Evolutionary conservation across 2,113 vertebrate species (phyloP).

Genomic region (Grallaria varia): DNA sequence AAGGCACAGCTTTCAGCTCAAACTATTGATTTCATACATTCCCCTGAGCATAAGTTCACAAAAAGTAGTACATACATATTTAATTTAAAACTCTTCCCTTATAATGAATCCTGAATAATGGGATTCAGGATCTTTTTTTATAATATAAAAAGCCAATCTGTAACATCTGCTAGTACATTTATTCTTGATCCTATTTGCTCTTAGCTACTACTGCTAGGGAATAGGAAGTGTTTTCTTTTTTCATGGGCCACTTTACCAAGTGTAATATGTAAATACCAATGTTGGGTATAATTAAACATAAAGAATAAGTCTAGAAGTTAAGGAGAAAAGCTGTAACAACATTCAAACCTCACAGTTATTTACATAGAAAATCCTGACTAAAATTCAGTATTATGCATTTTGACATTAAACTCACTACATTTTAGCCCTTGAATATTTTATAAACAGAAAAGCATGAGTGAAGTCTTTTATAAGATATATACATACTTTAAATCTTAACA

Average conservation of each 20-base stretch:
- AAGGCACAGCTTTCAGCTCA: not conserved
- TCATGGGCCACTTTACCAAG: not conserved
- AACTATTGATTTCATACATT: not conserved
- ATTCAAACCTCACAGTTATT: not conserved
- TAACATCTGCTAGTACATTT: not conserved
- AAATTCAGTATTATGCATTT: not conserved
- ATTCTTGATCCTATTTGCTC: not conserved
- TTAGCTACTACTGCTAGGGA: not conserved
- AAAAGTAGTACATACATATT: not conserved
- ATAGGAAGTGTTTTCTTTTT: not conserved
- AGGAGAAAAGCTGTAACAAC: not conserved
- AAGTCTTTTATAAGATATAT: not conserved
- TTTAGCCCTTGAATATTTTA: not conserved
- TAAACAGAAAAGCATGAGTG: not conserved
- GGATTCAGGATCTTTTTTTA: not conserved
- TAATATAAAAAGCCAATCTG: not conserved
- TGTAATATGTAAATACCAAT: not conserved
- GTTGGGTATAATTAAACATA: not conserved
- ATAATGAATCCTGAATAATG: not conserved
- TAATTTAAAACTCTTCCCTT: not conserved
- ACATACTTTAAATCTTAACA: not conserved
- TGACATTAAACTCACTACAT: not conserved
- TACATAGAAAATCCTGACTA: not conserved
- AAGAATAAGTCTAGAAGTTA: not conserved
- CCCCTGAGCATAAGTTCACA: not conserved